Conservation (phyloP, 92 coral and sea anemone genomes). For the Parazoanthus swiftii region DNA sequence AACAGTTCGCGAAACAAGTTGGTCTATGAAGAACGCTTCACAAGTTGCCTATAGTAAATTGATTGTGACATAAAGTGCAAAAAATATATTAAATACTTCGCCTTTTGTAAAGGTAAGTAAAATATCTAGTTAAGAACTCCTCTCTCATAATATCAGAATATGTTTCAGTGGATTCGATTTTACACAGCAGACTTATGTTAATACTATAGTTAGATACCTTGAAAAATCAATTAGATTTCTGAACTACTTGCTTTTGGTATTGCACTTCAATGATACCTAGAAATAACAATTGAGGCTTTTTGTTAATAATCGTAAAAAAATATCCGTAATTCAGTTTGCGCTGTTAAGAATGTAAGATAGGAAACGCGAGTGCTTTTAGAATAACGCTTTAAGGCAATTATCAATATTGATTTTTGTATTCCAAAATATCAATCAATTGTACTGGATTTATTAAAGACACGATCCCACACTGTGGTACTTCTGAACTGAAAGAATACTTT, state of each 20-base stretch:
- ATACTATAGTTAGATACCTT: slow-evolving; percentile 13
- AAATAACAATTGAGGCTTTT: background rate
- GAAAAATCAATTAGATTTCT: background rate
- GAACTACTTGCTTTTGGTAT: background rate
- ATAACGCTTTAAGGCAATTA: background rate
- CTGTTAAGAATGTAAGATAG: background rate
- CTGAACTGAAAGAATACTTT: background rate
- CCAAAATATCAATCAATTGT: background rate
- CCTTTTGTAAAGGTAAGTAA: background rate
- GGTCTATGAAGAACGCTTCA: background rate
- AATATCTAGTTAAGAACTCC: too few relatives aligned
- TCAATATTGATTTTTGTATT: background rate
- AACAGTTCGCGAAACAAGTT: background rate
- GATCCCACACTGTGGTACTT: background rate
- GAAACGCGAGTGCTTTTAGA: background rate
- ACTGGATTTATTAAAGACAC: background rate
- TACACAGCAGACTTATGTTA: background rate
- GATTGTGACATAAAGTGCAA: background rate
- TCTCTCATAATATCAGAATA: background rate
- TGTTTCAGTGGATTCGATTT: background rate
- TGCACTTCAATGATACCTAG: background rate
- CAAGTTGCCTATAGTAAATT: background rate
- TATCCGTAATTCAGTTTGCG: background rate
- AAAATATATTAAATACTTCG: background rate
- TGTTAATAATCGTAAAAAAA: background rate